Base-by-base conservation (phyloP, 2,797 vertebrate genomes). In the Notolepis coatsorum region DNA sequence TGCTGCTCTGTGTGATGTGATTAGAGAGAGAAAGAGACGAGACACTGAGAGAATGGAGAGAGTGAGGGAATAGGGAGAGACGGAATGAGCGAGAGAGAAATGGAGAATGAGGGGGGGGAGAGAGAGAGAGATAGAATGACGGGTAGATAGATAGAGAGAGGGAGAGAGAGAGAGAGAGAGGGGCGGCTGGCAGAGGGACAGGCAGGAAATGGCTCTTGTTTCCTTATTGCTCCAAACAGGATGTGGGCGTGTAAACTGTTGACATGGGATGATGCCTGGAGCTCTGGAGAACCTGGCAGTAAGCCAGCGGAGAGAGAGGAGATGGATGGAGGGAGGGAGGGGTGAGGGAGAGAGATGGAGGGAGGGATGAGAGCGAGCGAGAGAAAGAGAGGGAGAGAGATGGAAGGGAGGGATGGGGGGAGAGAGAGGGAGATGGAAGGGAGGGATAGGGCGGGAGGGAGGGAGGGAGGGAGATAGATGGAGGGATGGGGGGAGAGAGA, bases 221-320 rank as follows among this genome's bases (percentile, higher is more conserved):
- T 93, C 90, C 90, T 90, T 93, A 93, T 92, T 93, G 88, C 91
- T 91, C 79, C 87, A 93, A 91, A 93, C 91, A 93, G 92, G 92
- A 94, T 93, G 90, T 89, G 84, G 80, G 88, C 68, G 86, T 92
- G 90, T 94, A 92, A 93, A 92, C 88, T 91, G 91, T 91, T 91
- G 92, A 93, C 88, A 92, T 81, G 79, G 77, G 88, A 86, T 88
- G 88, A 86, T 88, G 91, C 89, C 87, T 65, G 71, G 74, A 81
- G 77, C 83, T 71, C 87, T 84, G 35, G 33, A 70, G 84, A 80
- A 65, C 68, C 87, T 93, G 90, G 91, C 84, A 63, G 23, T 8
- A 38, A 64, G 86, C 87, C 83, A 91, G 73, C n/a, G n/a, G 49
- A 74, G 52, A 23, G 50, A 64, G 5, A 21, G 33, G 43, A 35